Conservation (phyloP, 2,888 invertebrate genomes). For the Drosophila phalerata region DNA sequence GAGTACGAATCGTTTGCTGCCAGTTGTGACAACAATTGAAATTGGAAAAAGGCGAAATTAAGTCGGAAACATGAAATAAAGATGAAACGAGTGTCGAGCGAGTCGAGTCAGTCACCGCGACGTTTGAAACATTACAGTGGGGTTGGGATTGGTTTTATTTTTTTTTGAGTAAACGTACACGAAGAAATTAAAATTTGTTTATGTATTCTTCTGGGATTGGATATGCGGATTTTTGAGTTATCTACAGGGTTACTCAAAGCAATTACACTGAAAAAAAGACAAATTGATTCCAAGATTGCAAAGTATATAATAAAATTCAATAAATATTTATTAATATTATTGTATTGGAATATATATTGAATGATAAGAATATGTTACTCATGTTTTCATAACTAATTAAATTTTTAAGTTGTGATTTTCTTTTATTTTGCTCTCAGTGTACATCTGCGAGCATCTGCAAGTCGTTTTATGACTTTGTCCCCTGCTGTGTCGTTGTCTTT, state of each 20-base stretch:
- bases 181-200: constrained; percentile 67
- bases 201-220: constrained; percentile 27
- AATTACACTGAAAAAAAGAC: constrained; percentile 53
- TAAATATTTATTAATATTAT: not conserved
- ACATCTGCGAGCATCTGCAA: constrained; percentile 29
- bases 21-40: constrained; percentile 65
- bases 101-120: constrained; percentile 47
- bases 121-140: constrained; percentile 24
- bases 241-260: constrained; percentile 34
- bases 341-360: not conserved
- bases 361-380: not conserved
- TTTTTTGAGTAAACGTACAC: constrained; percentile 24
- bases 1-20: constrained; percentile 53
- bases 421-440: constrained; percentile 35
- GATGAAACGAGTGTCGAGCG: constrained; percentile 67
- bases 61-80: constrained; percentile 74
- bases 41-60: constrained; percentile 61
- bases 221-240: constrained; percentile 30
- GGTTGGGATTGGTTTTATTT: constrained; percentile 1
- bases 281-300: too few species aligned
- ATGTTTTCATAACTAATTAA: not conserved
- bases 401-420: not conserved
- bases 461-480: constrained; percentile 44
- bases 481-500: constrained; percentile 45
- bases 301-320: not conserved